phyloP scores from a whole-genome alignment of 2,888 invertebrate genomes.

The Buathra laborator region DNA sequence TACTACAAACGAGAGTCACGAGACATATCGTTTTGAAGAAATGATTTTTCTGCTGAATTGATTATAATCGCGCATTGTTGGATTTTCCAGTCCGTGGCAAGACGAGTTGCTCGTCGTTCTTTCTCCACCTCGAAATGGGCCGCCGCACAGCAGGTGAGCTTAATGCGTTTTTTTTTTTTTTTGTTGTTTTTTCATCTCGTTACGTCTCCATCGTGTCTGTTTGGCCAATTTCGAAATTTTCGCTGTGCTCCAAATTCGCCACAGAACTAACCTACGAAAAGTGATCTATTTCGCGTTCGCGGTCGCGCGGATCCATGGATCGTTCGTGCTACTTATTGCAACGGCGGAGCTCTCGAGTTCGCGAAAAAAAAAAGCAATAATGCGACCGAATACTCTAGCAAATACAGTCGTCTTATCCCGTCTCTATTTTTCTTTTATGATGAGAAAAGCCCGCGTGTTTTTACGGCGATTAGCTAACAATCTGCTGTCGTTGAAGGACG shows the following conservation, averaged over 20 bases:
- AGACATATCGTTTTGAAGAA: conserved; percentile 11
- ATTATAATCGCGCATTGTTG: conserved; percentile 41
- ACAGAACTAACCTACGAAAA: not conserved
- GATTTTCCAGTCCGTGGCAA: conserved; percentile 79
- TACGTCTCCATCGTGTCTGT: not conserved
- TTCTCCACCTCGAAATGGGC: conserved; percentile 83
- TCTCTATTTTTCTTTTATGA: conserved; percentile 6
- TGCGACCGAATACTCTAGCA: not conserved
- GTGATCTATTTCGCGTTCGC: not conserved
- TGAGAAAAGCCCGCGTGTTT: conserved; percentile 38
- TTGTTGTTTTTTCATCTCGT: not conserved
- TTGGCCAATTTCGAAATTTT: conserved; percentile 14
- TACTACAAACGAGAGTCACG: conserved; percentile 4
- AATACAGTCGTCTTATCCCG: not conserved
- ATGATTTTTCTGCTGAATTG: conserved; percentile 38
- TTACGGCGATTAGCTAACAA: conserved; percentile 69
- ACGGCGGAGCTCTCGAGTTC: not conserved
- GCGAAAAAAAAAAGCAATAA: not conserved
- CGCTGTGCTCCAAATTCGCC: conserved; percentile 36
- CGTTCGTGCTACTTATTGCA: not conserved
- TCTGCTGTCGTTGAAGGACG: conserved; percentile 69
- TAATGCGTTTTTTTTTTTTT: conserved; percentile 22
- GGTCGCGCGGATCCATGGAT: not conserved
- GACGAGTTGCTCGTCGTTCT: conserved; percentile 79
- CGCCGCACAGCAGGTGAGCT: conserved; percentile 82